Evolutionary conservation across 2,797 vertebrate genomes (phyloP).

Genomic region (Bovichtus variegatus): DNA sequence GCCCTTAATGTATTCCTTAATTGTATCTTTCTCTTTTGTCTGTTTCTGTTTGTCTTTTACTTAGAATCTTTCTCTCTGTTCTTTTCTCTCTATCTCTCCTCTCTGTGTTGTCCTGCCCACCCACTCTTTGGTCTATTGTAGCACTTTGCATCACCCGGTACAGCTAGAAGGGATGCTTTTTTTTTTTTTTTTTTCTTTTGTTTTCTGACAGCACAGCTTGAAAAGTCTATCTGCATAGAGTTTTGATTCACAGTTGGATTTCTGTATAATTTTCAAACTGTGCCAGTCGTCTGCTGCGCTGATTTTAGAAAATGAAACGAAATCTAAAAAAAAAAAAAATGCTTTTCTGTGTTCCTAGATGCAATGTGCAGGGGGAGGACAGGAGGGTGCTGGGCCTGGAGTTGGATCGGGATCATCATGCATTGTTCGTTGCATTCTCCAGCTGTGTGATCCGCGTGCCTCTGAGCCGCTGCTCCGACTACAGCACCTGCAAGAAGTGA

Average conservation of each 20-base stretch:
- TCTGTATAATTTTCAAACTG: slow-evolving; percentile 38
- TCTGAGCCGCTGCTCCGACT: slow-evolving; percentile 89
- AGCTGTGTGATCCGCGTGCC: slow-evolving; percentile 90
- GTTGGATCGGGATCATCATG: slow-evolving; percentile 90
- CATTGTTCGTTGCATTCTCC: slow-evolving; percentile 92
- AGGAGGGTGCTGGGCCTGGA: slow-evolving; percentile 88
- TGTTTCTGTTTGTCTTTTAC: slow-evolving; percentile 8
- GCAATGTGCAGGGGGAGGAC: slow-evolving; percentile 86
- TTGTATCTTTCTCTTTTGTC: neutral
- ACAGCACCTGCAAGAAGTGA: slow-evolving; percentile 90
- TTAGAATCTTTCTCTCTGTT: slow-evolving; percentile 5
- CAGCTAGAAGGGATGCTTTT: slow-evolving; percentile 51
- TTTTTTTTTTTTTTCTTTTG: slow-evolving; percentile 39
- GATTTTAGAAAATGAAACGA: slow-evolving; percentile 18
- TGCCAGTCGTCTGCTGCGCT: neutral
- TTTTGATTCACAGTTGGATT: slow-evolving; percentile 29
- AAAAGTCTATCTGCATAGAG: slow-evolving; percentile 44
- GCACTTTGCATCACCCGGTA: slow-evolving; percentile 68
- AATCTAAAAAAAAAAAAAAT: neutral
- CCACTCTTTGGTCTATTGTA: slow-evolving; percentile 62
- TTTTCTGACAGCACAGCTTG: slow-evolving; percentile 47
- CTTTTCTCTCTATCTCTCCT: slow-evolving; percentile 12
- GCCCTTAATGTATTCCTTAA: neutral
- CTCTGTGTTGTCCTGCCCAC: slow-evolving; percentile 51
- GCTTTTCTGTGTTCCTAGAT: slow-evolving; percentile 82